Evolutionary conservation across 2,113 vertebrate species (phyloP), one percentile per base, ranked within the genome.

Genomic region (Apistogramma diplotaenia): DNA sequence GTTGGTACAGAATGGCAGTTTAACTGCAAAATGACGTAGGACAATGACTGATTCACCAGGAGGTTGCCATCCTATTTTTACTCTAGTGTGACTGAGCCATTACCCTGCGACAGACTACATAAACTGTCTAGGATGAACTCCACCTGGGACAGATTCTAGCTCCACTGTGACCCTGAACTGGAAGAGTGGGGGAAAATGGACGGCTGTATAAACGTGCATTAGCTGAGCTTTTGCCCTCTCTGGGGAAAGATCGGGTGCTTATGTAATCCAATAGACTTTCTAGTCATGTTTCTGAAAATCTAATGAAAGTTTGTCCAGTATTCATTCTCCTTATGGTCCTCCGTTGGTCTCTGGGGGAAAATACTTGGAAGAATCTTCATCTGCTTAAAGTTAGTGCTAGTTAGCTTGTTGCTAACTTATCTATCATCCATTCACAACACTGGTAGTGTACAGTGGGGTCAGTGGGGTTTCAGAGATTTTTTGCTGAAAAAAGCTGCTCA

Each of bases 41-140:
- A 3, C 61, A 67, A 46, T 27, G 21, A 27, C 6, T 40, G 37
- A 0, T 67, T 0, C 21, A 25, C 13, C 10, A 23, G 61, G 0
- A 18, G 61, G 1, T 65, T 65, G 21, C 60, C 40, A 0, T 1
- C 37, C 1, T 46, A 27, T 18, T 67, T 4, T 67, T 5, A 46
- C 15, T 27, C 3, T 27, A 4, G 4, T 67, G 25, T 46, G 37
- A 27, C 15, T 67, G 18, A 46, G 37, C 61, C 61, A 3, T 67
- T 9, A 9, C 49, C 18, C 8, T 51, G 8, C 1, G 19, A n/a
- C 49, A 53, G 51, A 67, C 40, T 67, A 5, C 23, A 27, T 46
- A 8, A 67, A 18, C 40, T 3, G 40, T 15, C 12, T 4, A 43
- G 13, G 40, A 43, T 5, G 13, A 15, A 43, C 13, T 43, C 40